Percentiles rank a stretch among this genome's conserved stretches.
phyloP scores from a whole-genome alignment of 1,140 invertebrate species.

The Chironomus striatipennis region DNA sequence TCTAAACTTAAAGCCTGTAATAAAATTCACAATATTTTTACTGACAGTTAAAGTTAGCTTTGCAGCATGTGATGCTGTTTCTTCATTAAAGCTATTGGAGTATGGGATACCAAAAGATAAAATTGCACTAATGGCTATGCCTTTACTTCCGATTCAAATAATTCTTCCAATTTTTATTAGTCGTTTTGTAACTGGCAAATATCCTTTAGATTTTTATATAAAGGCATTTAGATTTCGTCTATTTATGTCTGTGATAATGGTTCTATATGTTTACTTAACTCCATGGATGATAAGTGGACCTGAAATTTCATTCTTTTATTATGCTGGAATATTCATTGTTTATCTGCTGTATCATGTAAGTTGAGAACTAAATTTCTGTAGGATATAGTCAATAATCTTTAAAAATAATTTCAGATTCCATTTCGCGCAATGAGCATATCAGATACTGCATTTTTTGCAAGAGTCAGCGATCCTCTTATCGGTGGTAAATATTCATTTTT shows the following conservation, averaged over 20 bases:
- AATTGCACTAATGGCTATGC: constrained; percentile 78
- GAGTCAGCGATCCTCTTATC: constrained; percentile 71
- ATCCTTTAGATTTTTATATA: neutral
- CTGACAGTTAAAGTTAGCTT: constrained; percentile 86
- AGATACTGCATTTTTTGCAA: constrained; percentile 54
- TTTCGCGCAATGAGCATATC: neutral
- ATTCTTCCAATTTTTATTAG: constrained; percentile 60
- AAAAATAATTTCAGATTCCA: neutral
- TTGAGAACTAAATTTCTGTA: neutral
- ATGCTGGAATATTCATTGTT: neutral
- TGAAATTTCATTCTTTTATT: neutral
- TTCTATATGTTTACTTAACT: neutral
- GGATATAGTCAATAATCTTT: neutral
- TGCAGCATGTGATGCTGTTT: constrained; percentile 82
- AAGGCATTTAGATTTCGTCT: constrained; percentile 6
- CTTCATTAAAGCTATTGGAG: constrained; percentile 85
- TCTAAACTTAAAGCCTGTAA: constrained; percentile 68
- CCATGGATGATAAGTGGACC: neutral
- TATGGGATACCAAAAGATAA: constrained; percentile 87
- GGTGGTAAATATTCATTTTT: neutral
- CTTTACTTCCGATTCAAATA: constrained; percentile 86
- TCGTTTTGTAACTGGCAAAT: constrained; percentile 36
- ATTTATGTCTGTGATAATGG: neutral
- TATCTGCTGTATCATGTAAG: neutral
- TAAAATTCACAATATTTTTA: constrained; percentile 64